Percentiles rank a stretch among this genome's conserved stretches.
Conservation (phyloP, 2,113 vertebrate genomes). For the Platichthys stellatus region DNA sequence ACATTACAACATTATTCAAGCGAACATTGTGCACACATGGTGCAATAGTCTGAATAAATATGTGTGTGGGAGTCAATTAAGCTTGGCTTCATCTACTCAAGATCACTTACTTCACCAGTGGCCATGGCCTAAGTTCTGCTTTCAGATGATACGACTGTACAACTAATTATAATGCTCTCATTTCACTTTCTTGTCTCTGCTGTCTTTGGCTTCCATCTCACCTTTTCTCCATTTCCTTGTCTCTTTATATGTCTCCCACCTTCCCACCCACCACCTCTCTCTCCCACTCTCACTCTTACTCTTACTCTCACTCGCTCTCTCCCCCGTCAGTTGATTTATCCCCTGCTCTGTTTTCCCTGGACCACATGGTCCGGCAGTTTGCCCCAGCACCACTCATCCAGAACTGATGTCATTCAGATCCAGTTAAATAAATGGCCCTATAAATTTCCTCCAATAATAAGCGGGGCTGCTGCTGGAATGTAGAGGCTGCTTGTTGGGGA, state of each 20-base stretch:
- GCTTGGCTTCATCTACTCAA: too few species aligned
- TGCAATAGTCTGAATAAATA: not conserved
- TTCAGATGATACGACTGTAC: too few species aligned
- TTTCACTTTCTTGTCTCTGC: conserved; percentile 6
- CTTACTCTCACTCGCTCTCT: conserved; percentile 20
- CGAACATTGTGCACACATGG: not conserved
- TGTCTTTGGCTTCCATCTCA: conserved; percentile 8
- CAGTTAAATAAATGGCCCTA: conserved; percentile 93
- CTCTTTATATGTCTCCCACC: conserved; percentile 29
- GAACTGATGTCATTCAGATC: conserved; percentile 90
- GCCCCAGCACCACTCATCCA: conserved; percentile 87
- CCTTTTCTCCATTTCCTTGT: conserved; percentile 13
- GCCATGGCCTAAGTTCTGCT: too few species aligned
- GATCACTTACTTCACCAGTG: too few species aligned
- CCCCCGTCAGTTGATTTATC: conserved; percentile 88
- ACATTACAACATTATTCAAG: not conserved
- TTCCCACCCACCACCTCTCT: conserved; percentile 22
- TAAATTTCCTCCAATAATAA: conserved; percentile 94
- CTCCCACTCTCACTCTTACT: conserved; percentile 29
- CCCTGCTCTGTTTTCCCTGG: conserved; percentile 90
- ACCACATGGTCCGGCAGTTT: conserved; percentile 86
- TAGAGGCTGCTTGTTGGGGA: conserved; percentile 65
- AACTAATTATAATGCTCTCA: not conserved
- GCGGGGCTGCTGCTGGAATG: conserved; percentile 87
- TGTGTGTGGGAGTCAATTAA: not conserved